Evolutionary conservation across 2,888 invertebrate genomes (phyloP).

Genomic region (Parthenolecanium corni): DNA sequence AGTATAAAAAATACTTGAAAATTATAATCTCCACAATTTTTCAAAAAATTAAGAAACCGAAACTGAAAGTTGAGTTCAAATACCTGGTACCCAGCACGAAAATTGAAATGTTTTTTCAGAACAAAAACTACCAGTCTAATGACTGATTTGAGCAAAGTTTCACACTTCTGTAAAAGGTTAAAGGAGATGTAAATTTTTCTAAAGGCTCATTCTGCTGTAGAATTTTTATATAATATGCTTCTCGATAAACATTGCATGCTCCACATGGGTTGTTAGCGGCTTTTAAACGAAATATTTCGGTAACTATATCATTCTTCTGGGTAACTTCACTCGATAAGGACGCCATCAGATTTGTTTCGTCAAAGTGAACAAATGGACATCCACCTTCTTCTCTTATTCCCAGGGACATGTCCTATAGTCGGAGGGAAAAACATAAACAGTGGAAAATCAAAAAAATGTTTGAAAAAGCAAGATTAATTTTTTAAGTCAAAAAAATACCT

Average conservation of each 20-base stretch:
- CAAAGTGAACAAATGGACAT: slow-evolving; percentile 52
- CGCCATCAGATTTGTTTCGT: slow-evolving; percentile 34
- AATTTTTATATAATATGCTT: too few relatives aligned
- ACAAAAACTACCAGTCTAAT: too few relatives aligned
- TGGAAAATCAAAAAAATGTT: background rate
- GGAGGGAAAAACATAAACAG: background rate
- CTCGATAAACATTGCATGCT: slow-evolving; percentile 4
- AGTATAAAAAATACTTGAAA: too few relatives aligned
- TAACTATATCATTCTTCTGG: background rate
- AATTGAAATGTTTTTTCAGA: too few relatives aligned
- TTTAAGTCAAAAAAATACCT: slow-evolving; percentile 43
- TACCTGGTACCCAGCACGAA: too few relatives aligned
- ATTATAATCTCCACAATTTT: too few relatives aligned
- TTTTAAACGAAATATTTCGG: background rate
- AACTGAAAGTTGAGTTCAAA: too few relatives aligned
- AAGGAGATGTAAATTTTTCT: too few relatives aligned
- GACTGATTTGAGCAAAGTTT: too few relatives aligned
- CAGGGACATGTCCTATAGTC: slow-evolving; percentile 37
- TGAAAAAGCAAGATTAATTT: background rate
- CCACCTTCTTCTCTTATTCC: slow-evolving; percentile 47
- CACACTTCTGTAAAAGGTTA: too few relatives aligned
- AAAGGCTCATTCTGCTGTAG: too few relatives aligned
- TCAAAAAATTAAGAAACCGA: too few relatives aligned
- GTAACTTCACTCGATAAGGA: background rate
- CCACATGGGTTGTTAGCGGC: background rate